Conservation (phyloP, 2,888 invertebrate genomes). For the Crioceris asparagi region DNA sequence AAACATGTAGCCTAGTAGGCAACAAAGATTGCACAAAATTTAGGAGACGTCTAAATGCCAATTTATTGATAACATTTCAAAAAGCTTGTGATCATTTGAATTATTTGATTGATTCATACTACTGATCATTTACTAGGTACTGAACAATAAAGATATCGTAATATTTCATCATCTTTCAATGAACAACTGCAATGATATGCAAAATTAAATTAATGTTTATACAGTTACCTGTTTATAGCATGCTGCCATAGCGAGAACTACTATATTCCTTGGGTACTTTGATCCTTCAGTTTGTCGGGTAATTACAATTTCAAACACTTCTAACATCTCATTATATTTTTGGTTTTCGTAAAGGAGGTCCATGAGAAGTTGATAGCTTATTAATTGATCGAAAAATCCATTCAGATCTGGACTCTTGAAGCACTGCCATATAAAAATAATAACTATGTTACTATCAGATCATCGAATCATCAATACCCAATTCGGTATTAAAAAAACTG, state of each 20-base stretch:
- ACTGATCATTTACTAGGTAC: too few species aligned
- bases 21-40: too few species aligned
- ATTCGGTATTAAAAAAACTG: too few species aligned
- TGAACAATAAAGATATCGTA: too few species aligned
- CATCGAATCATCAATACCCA: not conserved
- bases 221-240: constrained; percentile 64
- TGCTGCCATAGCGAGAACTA: constrained; percentile 56
- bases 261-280: constrained; percentile 56
- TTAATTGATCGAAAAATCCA: constrained; percentile 63
- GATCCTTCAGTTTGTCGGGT: constrained; percentile 50
- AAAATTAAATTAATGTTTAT: too few species aligned
- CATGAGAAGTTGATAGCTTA: constrained; percentile 55
- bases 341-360: constrained; percentile 59
- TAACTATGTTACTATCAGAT: not conserved
- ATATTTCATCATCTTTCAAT: too few species aligned
- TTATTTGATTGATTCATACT: too few species aligned
- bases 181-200: too few species aligned
- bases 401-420: constrained; percentile 50
- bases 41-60: too few species aligned
- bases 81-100: too few species aligned
- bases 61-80: too few species aligned
- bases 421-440: constrained; percentile 39
- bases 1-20: too few species aligned
- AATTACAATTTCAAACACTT: constrained; percentile 51
- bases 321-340: constrained; percentile 55